These are phyloP conservation scores for Arbacia lixula DNA, from an alignment of 53 echinoderm and acorn worm genomes.

Conservation along the genomic window DNA sequence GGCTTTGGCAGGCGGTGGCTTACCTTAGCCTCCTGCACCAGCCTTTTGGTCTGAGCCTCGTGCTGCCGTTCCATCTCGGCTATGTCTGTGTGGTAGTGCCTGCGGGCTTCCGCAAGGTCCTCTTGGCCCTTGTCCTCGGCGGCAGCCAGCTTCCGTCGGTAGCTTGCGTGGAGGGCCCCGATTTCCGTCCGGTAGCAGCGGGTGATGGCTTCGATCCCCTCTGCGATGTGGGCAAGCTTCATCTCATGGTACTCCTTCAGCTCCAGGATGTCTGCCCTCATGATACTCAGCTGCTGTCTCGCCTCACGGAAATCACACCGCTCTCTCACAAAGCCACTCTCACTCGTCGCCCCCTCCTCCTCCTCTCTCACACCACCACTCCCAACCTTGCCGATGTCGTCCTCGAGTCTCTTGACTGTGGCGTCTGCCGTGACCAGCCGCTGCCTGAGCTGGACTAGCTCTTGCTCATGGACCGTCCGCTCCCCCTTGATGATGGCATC, in stretches of 20 bases:
- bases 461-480: constrained; percentile 63
- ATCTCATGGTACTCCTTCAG: constrained; percentile 19
- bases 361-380: not conserved
- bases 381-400: constrained; percentile 5
- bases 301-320: constrained; percentile 17
- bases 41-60: constrained; percentile 44
- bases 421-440: constrained; percentile 19
- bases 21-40: constrained; percentile 59
- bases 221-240: constrained; percentile 19
- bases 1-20: too few species aligned
- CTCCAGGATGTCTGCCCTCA: constrained; percentile 25
- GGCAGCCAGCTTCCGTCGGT: constrained; percentile 52
- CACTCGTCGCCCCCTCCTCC: not conserved
- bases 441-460: constrained; percentile 62
- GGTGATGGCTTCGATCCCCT: constrained; percentile 34
- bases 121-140: not conserved
- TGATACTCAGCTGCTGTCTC: not conserved
- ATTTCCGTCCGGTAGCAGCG: constrained; percentile 57
- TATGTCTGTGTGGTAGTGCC: constrained; percentile 30
- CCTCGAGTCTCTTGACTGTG: constrained; percentile 28
- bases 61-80: constrained; percentile 33
- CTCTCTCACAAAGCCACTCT: not conserved
- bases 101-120: constrained; percentile 33
- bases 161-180: constrained; percentile 41
- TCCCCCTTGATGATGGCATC: constrained; percentile 69